phyloP scores from a whole-genome alignment of 2,797 vertebrate species.

The Trematomus bernacchii region DNA sequence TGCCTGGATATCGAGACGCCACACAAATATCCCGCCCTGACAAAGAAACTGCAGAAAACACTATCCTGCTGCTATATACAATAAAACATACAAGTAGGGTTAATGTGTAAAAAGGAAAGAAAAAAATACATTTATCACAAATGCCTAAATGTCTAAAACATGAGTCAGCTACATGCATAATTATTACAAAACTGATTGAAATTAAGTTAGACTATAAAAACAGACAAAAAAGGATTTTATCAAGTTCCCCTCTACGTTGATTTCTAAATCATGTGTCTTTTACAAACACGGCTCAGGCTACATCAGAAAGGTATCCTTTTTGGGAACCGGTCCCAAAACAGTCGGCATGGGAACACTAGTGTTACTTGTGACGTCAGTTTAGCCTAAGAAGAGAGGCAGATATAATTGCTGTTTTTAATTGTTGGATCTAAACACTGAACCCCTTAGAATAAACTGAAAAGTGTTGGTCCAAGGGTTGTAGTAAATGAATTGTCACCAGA shows the following conservation, averaged over 20 bases:
- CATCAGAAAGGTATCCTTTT: constrained; percentile 65
- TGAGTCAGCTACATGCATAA: constrained; percentile 76
- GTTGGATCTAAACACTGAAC: constrained; percentile 39
- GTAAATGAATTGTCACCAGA: constrained; percentile 48
- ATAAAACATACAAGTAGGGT: constrained; percentile 60
- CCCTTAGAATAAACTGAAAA: constrained; percentile 38
- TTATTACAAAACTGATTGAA: constrained; percentile 62
- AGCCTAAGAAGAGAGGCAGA: constrained; percentile 27
- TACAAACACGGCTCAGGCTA: constrained; percentile 75
- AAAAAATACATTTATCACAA: constrained; percentile 52
- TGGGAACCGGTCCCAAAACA: constrained; percentile 79
- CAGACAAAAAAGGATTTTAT: constrained; percentile 35
- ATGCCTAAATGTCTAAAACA: constrained; percentile 65
- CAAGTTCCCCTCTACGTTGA: constrained; percentile 53
- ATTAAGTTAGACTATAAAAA: constrained; percentile 60
- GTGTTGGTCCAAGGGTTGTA: constrained; percentile 54
- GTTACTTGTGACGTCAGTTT: constrained; percentile 51
- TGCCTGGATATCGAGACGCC: constrained; percentile 55
- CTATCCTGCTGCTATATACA: constrained; percentile 66
- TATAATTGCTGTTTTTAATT: constrained; percentile 10
- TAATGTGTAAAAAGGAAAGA: constrained; percentile 51
- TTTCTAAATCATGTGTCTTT: constrained; percentile 64
- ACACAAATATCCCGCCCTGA: constrained; percentile 50
- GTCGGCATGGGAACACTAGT: constrained; percentile 32
- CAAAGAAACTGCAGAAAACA: constrained; percentile 61